Evolutionary conservation across 2,113 vertebrate species (phyloP).

Genomic region (Perca schrenkii): DNA sequence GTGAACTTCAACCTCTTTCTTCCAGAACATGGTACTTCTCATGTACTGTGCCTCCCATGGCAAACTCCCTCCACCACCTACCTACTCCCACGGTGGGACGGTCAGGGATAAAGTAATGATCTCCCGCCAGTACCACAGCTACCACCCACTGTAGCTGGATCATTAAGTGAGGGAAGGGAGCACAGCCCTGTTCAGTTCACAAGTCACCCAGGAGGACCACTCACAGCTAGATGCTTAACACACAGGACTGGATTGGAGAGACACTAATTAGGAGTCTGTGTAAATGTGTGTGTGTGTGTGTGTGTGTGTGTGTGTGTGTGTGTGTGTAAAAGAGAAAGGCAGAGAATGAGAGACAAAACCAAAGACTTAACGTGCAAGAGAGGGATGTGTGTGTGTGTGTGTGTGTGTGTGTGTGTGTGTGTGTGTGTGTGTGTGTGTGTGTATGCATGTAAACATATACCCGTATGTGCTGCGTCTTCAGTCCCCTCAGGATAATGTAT

Average conservation of each 20-base stretch:
- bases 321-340: slow-evolving; percentile 1
- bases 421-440: background rate
- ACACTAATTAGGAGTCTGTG: slow-evolving; percentile 74
- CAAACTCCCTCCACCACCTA: slow-evolving; percentile 44
- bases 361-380: slow-evolving; percentile 17
- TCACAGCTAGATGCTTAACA: slow-evolving; percentile 62
- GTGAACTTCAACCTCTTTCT: slow-evolving; percentile 55
- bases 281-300: slow-evolving; percentile 25
- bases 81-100: slow-evolving; percentile 37
- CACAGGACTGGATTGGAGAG: slow-evolving; percentile 52
- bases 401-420: background rate
- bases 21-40: slow-evolving; percentile 22
- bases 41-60: slow-evolving; percentile 29
- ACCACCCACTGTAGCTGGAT: slow-evolving; percentile 66
- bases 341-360: slow-evolving; percentile 49
- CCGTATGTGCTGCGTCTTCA: slow-evolving; percentile 21
- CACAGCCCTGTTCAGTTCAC: slow-evolving; percentile 64
- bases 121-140: slow-evolving; percentile 47
- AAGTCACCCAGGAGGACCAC: slow-evolving; percentile 76
- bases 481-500: slow-evolving; percentile 73
- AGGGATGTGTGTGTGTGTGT: slow-evolving; percentile 1
- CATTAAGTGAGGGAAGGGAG: slow-evolving; percentile 61
- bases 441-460: slow-evolving; percentile 24
- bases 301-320: slow-evolving; percentile 29
- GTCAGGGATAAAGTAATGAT: slow-evolving; percentile 70